A percentile compares a stretch with the other conserved stretches of the same genome.
phyloP scores from a whole-genome alignment of 2,113 vertebrate genomes.

The Catagonus wagneri region DNA sequence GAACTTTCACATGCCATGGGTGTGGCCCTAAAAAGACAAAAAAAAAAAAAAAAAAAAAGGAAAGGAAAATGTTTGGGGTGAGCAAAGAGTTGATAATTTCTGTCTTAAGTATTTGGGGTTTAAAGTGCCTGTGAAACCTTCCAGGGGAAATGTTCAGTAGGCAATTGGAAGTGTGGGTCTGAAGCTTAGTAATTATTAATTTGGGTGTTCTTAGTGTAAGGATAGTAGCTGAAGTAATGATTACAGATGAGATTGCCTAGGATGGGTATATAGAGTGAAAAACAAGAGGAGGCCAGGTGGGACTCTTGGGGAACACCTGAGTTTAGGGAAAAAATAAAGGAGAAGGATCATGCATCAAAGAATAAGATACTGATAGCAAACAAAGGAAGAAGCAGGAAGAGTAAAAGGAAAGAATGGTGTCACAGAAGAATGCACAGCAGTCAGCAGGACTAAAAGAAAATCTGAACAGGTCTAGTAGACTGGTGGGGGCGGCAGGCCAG shows the following conservation, averaged over 20 bases:
- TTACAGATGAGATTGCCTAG: background rate
- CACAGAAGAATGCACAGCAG: background rate
- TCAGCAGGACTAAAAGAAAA: background rate
- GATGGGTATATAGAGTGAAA: background rate
- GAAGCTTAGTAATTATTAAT: conserved; percentile 7
- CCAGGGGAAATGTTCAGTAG: background rate
- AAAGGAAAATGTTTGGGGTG: background rate
- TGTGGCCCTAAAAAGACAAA: too few relatives aligned
- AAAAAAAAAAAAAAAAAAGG: background rate
- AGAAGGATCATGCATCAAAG: background rate
- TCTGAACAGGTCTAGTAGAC: background rate
- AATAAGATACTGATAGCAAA: background rate
- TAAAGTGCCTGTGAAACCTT: conserved; percentile 3
- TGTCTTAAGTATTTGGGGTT: background rate
- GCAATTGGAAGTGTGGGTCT: conserved; percentile 1
- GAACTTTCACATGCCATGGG: too few relatives aligned
- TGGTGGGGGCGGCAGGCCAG: background rate
- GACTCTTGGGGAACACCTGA: background rate
- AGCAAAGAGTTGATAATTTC: background rate
- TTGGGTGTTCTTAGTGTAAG: conserved; percentile 1
- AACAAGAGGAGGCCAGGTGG: background rate
- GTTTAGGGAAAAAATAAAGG: background rate
- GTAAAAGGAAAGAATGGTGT: background rate
- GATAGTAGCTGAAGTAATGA: background rate
- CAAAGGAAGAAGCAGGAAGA: background rate